A percentile compares a stretch with the other conserved stretches of the same genome.
Evolutionary conservation across 2,797 vertebrate genomes (phyloP).

Genomic region (Oryzias dopingdopingensis): DNA sequence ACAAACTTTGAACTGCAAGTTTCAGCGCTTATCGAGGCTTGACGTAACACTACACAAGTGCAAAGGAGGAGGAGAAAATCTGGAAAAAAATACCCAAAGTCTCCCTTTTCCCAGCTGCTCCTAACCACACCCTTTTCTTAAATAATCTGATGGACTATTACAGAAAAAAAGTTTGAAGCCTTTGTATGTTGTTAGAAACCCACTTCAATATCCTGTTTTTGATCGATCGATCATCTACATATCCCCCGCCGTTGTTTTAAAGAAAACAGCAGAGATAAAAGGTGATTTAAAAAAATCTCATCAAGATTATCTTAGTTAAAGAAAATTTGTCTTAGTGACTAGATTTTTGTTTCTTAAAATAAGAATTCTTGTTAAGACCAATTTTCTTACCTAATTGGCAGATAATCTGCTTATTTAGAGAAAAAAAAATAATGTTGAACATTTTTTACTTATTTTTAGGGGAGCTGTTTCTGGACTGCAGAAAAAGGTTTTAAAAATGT

Average conservation of each 20-base stretch:
- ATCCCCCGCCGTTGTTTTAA: neutral
- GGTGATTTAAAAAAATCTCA: neutral
- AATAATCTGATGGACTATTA: slow-evolving; percentile 32
- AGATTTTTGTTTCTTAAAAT: no score
- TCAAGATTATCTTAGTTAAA: no score
- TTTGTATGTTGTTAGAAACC: neutral
- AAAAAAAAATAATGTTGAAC: no score
- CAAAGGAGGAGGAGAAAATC: slow-evolving; percentile 52
- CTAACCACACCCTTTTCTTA: slow-evolving; percentile 39
- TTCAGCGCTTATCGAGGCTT: slow-evolving; percentile 13
- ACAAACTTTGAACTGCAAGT: no score
- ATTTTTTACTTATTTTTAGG: no score
- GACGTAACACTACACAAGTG: slow-evolving; percentile 68
- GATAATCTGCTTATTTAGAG: no score
- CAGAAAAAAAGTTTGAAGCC: slow-evolving; percentile 60
- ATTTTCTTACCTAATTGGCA: no score
- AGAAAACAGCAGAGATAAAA: neutral
- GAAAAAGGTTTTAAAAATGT: no score
- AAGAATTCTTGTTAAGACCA: no score
- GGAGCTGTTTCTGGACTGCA: no score
- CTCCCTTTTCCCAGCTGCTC: slow-evolving; percentile 54
- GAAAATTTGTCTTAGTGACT: no score
- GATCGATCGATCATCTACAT: neutral
- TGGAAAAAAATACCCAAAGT: slow-evolving; percentile 52
- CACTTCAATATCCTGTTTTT: no score